Percentiles rank a stretch among this genome's conserved stretches.
Conservation (phyloP, 2,797 vertebrate genomes). For the Numenius phaeopus region DNA sequence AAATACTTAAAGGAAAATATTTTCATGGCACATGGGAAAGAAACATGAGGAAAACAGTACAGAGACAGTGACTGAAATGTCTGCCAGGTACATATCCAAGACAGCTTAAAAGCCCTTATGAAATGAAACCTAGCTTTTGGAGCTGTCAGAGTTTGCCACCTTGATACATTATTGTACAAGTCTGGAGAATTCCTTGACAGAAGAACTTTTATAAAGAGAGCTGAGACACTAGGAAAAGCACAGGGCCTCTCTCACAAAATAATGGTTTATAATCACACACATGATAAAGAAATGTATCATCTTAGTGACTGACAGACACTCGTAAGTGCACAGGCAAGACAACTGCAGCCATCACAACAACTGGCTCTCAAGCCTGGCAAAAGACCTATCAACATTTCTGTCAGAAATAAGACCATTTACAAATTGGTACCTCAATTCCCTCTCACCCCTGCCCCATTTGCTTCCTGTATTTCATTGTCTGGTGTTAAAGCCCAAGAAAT, state of each 20-base stretch:
- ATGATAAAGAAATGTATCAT: conserved; percentile 69
- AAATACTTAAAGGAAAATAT: conserved; percentile 76
- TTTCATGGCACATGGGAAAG: conserved; percentile 68
- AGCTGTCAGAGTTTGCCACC: conserved; percentile 77
- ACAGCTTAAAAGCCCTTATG: conserved; percentile 77
- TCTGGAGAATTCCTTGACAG: conserved; percentile 72
- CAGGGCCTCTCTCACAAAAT: conserved; percentile 66
- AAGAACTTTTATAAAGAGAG: conserved; percentile 72
- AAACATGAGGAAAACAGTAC: conserved; percentile 59
- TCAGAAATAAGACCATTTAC: conserved; percentile 70
- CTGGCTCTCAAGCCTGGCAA: conserved; percentile 53
- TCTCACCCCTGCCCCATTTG: conserved; percentile 12
- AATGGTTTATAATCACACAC: conserved; percentile 75
- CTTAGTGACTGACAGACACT: conserved; percentile 58
- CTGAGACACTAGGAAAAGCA: conserved; percentile 65
- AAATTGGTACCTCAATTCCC: conserved; percentile 45
- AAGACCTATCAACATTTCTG: conserved; percentile 71
- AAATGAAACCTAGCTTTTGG: conserved; percentile 77
- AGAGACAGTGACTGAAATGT: conserved; percentile 66
- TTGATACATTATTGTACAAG: conserved; percentile 72
- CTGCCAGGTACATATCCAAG: conserved; percentile 66
- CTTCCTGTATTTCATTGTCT: conserved; percentile 28
- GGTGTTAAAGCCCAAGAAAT: not conserved
- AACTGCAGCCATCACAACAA: conserved; percentile 59
- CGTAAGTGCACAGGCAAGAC: conserved; percentile 60